Conservation (phyloP, 1,140 invertebrate genomes). For the Scaptomyza montana region DNA sequence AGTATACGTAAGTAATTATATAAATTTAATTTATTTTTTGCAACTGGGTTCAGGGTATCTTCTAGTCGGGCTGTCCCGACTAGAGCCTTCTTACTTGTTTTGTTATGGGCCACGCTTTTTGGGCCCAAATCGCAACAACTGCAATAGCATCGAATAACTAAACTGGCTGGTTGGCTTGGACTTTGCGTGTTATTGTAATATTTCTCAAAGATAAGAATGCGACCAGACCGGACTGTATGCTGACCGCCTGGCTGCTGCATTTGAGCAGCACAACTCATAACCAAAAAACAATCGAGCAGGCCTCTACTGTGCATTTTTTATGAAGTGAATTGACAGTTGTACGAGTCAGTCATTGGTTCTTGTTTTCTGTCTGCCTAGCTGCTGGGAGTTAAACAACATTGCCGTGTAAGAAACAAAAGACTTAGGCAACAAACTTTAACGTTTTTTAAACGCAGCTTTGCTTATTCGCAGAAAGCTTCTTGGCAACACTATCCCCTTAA, state of each 20-base stretch:
- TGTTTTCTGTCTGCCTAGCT: constrained; percentile 15
- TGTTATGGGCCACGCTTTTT: constrained; percentile 22
- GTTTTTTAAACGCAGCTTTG: neutral
- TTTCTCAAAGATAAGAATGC: constrained; percentile 83
- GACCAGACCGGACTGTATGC: constrained; percentile 63
- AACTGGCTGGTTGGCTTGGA: constrained; percentile 36
- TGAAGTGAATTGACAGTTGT: constrained; percentile 60
- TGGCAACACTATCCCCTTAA: too few species aligned
- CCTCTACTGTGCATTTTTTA: constrained; percentile 50
- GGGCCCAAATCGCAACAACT: constrained; percentile 20
- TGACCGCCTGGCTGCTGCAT: constrained; percentile 28
- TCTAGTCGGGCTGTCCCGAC: too few species aligned
- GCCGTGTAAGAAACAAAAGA: constrained; percentile 42
- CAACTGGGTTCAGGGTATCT: too few species aligned
- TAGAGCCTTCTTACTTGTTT: constrained; percentile 5
- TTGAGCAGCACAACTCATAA: constrained; percentile 59
- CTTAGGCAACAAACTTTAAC: constrained; percentile 32
- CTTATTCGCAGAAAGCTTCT: neutral
- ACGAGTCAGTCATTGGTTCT: constrained; percentile 37
- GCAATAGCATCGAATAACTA: constrained; percentile 26
- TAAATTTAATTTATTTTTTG: too few species aligned
- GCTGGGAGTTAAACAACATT: too few species aligned
- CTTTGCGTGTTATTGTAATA: constrained; percentile 84
- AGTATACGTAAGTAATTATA: too few species aligned
- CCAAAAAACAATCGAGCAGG: constrained; percentile 63